Conservation (phyloP, 30 jellyfish, hydroid and myxozoan species). For the Aurelia aurita region DNA sequence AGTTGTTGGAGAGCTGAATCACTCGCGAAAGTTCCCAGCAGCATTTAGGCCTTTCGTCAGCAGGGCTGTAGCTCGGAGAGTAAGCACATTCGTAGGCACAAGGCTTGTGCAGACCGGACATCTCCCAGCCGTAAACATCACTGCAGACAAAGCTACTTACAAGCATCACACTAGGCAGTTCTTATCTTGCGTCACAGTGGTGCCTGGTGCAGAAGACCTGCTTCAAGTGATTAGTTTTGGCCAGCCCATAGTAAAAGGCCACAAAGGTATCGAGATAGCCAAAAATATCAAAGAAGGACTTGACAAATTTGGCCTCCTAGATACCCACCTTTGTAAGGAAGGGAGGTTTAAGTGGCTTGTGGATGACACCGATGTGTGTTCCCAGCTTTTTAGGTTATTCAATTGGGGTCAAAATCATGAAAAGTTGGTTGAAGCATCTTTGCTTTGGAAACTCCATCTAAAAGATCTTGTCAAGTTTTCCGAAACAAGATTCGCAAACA, state of each 20-base stretch:
- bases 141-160: constrained; percentile 62
- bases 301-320: constrained; percentile 27
- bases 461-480: constrained; percentile 26
- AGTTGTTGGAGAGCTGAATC: constrained; percentile 15
- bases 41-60: constrained; percentile 35
- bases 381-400: constrained; percentile 34
- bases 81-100: constrained; percentile 27
- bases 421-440: constrained; percentile 47
- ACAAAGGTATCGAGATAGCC: constrained; percentile 29
- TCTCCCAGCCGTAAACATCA: constrained; percentile 36
- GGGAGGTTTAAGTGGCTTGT: constrained; percentile 53
- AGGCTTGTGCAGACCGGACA: constrained; percentile 59
- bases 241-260: constrained; percentile 42
- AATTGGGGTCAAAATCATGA: constrained; percentile 47
- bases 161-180: constrained; percentile 52
- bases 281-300: constrained; percentile 24
- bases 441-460: constrained; percentile 41
- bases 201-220: constrained; percentile 45
- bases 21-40: constrained; percentile 18
- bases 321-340: constrained; percentile 39
- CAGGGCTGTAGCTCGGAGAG: constrained; percentile 54
- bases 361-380: constrained; percentile 53
- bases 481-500: constrained; percentile 41
- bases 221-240: constrained; percentile 45
- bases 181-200: constrained; percentile 46